Base-by-base conservation (phyloP, 2,797 vertebrate species). In the Smutsia gigantea region DNA sequence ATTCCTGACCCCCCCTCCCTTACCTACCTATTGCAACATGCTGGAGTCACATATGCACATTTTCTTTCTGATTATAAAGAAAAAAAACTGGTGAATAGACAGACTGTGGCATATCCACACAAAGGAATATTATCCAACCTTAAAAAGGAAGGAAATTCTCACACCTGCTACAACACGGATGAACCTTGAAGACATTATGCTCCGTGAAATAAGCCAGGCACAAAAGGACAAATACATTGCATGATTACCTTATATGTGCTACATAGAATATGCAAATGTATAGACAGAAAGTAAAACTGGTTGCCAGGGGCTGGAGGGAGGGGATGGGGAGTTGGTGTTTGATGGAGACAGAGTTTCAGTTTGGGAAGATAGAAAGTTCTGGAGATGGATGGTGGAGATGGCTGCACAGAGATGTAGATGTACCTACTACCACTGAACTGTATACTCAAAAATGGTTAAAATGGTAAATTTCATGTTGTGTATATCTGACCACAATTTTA, bases 141-240 rank as follows among this genome's bases (percentile, higher is more conserved):
- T 82, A 51, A 61, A 75, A 59, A 72, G 84, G 13, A 92, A 87
- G 85, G 25, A 66, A 49, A 85, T 78, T 89, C 79, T 89, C 55
- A 88, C 31, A 34, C 27, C 1, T 7, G 18, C 46, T 91, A 13
- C 37, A 57, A 27, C 74, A 63, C 4, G 55, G 21, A 63, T 63
- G 11, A 78, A 74, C 0, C 21, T 46, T 46, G 53, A 63, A 17
- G 63, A 53, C 25, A 19, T 21, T 7, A 34, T 1, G 6, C 6
- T 6, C 1, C 51, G 55, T 18, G 29, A 90, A 18, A 74, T 1
- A 85, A 74, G 39, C 91, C 91, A 81, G n/a, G 23, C 4, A 59
- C 17, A 7, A 71, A 93, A 64, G 27, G 42, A 51, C 51, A 87
- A 21, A 57, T 18, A 14, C 17, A 14, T 11, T 11, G 21, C 10